Evolutionary conservation across 2,797 vertebrate genomes (phyloP), one percentile per base, ranked within the genome.

Genomic region (Hyperoplus lanceolatus): DNA sequence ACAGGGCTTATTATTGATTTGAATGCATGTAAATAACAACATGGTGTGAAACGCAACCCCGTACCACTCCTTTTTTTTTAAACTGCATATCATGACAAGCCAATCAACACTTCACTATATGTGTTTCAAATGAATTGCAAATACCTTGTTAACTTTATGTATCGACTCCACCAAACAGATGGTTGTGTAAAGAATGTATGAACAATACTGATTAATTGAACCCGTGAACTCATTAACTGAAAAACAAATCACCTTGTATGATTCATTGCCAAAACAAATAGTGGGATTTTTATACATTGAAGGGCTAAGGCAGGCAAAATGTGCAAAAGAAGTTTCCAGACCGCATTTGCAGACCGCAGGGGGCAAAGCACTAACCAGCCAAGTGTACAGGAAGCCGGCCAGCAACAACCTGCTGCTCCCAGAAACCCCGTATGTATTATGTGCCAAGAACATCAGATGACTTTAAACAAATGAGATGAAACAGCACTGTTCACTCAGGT

Each of bases 401-500:
- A 56, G 50, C 63, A 71, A 12, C 64, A 75, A 60, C 72, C 65
- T 51, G 70, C 51, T 13, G 16, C 43, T 77, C 64, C 72, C 77
- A 61, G 15, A 56, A 56, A 29, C 70, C 60, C 21, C 8, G 10
- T 45, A 77, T 71, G 36, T 78, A 67, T 71, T 29, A 29, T 70
- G 75, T 73, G 56, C 77, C 81, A 77, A 90, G 77, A 82, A 71
- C 84, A 82, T 75, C 62, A 38, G 49, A 71, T 69, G 71, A 82
- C 82, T 90, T 90, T 85, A 83, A 83, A 90, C 76, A 87, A 91
- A 92, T 86, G 75, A 85, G 87, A 88, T 89, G 79, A 85, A 92
- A 88, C 85, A 79, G 58, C 73, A 42, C 54, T 78, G 60, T 36
- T 70, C 8, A 45, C 68, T 89, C 82, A 83, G 83, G 69, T 84